Percentiles rank a stretch among this genome's conserved stretches.
phyloP scores from a whole-genome alignment of 2,888 invertebrate species.

The Andrena praecox region DNA sequence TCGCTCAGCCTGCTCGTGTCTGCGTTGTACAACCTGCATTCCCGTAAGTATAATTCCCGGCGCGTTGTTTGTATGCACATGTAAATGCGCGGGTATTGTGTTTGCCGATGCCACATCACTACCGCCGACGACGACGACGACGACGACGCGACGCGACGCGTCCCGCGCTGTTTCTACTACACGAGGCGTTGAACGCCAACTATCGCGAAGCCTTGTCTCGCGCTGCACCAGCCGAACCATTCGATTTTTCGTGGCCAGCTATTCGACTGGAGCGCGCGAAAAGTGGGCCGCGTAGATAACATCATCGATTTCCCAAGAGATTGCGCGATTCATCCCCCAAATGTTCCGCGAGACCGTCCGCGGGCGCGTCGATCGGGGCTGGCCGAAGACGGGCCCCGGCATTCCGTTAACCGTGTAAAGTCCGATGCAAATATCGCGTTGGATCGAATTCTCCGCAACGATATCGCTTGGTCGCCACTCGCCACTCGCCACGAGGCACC shows the following conservation, averaged over 20 bases:
- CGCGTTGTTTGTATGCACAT: conserved; percentile 79
- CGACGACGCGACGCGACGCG: conserved; percentile 28
- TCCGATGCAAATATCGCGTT: conserved; percentile 63
- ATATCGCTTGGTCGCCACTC: conserved; percentile 62
- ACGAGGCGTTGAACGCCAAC: conserved; percentile 25
- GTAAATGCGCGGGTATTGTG: conserved; percentile 80
- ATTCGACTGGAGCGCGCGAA: background rate
- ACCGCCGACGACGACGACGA: conserved; percentile 17
- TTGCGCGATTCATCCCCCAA: background rate
- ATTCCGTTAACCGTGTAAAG: conserved; percentile 46
- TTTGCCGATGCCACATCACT: conserved; percentile 75
- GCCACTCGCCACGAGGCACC: conserved; percentile 69
- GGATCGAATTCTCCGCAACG: conserved; percentile 70
- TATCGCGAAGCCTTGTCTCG: conserved; percentile 18
- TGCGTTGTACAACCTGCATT: conserved; percentile 56
- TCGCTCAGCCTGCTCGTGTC: background rate
- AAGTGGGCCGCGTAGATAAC: background rate
- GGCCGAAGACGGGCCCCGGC: background rate
- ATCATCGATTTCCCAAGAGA: background rate
- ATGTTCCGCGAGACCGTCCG: too few relatives aligned
- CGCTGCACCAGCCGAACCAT: background rate
- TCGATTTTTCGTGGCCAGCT: background rate
- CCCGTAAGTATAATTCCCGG: conserved; percentile 77
- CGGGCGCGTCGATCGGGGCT: too few relatives aligned
- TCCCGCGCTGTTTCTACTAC: conserved; percentile 43